These are phyloP conservation scores for Lucinisca nassula DNA, from an alignment of 2,888 invertebrate species.

Conservation along the genomic window DNA sequence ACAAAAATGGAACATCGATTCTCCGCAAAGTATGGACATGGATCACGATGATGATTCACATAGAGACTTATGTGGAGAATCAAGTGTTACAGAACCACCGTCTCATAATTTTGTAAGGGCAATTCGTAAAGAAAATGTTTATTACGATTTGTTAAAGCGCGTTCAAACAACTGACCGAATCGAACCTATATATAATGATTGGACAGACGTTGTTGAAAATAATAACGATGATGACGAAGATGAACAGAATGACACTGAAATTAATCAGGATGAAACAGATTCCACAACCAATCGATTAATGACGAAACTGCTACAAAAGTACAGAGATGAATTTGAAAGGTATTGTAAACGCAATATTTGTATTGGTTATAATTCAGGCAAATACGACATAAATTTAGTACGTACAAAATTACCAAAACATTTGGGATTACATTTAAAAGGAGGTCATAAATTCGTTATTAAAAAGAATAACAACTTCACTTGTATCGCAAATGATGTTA, in stretches of 20 bases:
- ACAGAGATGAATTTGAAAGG: background rate
- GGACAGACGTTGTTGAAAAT: background rate
- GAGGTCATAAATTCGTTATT: slow-evolving; percentile 15
- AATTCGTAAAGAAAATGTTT: slow-evolving; percentile 35
- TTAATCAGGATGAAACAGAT: background rate
- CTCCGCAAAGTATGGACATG: background rate
- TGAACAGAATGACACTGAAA: background rate
- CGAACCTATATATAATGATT: background rate
- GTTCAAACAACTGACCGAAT: background rate
- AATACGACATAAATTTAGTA: background rate
- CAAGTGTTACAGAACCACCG: background rate
- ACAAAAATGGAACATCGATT: background rate
- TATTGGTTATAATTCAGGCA: background rate
- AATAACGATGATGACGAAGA: background rate
- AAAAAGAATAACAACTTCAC: background rate
- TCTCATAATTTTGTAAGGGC: slow-evolving; percentile 20
- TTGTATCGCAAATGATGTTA: background rate
- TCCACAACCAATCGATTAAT: background rate
- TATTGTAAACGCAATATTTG: background rate
- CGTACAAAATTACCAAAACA: background rate
- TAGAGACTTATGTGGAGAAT: slow-evolving; percentile 12
- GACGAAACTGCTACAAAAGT: background rate
- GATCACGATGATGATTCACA: background rate
- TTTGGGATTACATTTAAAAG: slow-evolving; percentile 16
- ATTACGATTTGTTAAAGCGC: background rate